Conservation (phyloP, 2,113 vertebrate species). For the Ceuthmochares aereus region DNA sequence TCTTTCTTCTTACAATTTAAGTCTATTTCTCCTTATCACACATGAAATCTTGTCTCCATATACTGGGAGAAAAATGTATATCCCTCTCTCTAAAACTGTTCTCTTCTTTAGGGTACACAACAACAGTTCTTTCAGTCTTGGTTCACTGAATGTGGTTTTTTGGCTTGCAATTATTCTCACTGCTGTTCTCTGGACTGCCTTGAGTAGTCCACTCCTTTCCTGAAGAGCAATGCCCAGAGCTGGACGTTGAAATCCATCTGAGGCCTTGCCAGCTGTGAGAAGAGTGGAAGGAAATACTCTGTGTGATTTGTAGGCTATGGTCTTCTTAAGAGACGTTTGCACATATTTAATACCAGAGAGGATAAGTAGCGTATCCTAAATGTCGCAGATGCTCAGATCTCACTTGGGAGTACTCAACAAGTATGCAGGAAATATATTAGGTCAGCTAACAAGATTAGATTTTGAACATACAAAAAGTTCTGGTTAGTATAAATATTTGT, state of each 20-base stretch:
- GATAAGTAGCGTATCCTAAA: neutral
- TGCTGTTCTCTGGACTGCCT: neutral
- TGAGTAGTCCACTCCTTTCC: neutral
- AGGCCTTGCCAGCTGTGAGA: neutral
- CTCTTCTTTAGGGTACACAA: neutral
- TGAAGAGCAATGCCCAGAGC: neutral
- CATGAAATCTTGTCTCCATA: neutral
- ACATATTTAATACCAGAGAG: neutral
- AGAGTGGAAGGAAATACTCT: neutral
- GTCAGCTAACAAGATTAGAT: neutral
- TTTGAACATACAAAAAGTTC: neutral
- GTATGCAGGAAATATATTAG: neutral
- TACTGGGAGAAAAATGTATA: neutral
- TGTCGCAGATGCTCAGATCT: neutral
- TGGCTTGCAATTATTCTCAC: neutral
- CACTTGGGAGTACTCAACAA: neutral
- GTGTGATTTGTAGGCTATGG: neutral
- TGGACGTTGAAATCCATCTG: neutral
- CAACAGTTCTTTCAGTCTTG: neutral
- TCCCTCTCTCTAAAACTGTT: neutral
- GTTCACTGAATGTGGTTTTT: fast-evolving
- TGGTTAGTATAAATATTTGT: neutral
- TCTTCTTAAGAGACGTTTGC: neutral
- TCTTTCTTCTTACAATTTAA: neutral
- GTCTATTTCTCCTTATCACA: neutral